phyloP scores from a whole-genome alignment of 2,888 invertebrate genomes.

The Plebejus argus region DNA sequence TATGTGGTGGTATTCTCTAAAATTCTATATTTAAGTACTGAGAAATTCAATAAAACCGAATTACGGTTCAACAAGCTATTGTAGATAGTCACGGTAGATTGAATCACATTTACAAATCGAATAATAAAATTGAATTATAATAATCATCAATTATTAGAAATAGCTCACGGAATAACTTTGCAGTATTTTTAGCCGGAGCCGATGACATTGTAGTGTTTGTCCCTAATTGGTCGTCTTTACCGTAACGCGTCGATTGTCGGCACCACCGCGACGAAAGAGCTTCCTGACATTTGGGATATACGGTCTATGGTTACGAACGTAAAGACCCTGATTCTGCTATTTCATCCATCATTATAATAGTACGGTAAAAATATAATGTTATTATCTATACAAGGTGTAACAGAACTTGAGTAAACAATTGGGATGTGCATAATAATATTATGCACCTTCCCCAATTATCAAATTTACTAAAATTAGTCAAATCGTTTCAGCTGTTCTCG shows the following conservation, averaged over 20 bases:
- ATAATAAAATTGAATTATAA: background rate
- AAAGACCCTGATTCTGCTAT: background rate
- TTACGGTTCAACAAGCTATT: background rate
- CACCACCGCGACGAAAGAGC: constrained; percentile 22
- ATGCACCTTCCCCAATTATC: no score
- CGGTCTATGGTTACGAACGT: background rate
- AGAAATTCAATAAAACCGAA: background rate
- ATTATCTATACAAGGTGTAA: no score
- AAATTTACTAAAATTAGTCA: no score
- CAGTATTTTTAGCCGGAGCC: constrained; percentile 19
- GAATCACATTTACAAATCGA: background rate
- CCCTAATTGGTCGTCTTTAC: background rate
- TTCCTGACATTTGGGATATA: constrained; percentile 32
- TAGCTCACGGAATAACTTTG: background rate
- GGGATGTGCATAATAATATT: no score
- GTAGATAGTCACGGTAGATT: constrained; percentile 2
- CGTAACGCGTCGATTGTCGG: constrained; percentile 32
- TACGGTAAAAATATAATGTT: no score
- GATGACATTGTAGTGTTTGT: constrained; percentile 24
- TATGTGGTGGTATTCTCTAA: background rate
- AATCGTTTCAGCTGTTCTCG: no score
- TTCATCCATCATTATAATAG: background rate
- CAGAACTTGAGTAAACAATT: no score
- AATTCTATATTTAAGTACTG: background rate
- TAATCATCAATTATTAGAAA: background rate